Evolutionary conservation across 2,888 invertebrate genomes (phyloP), one percentile per base, ranked within the genome.

Genomic region (Melikaiella ostensackeni): DNA sequence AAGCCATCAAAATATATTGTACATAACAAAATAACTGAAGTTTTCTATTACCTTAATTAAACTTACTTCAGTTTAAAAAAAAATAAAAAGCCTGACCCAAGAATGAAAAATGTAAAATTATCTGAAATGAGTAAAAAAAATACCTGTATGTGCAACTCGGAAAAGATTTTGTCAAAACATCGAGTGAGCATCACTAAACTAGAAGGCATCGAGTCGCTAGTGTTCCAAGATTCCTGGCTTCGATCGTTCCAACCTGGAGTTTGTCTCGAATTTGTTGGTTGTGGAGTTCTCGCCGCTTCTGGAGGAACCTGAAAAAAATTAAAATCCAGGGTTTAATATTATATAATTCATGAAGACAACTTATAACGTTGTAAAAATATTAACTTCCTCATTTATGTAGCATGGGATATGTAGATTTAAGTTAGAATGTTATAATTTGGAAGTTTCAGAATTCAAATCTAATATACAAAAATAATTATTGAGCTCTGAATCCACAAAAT

Each of bases 141-240:
- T 82, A 93, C 93, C 89, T 92, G 92, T 63, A 93, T 87, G 84
- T 94, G 94, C 73, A 95, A 91, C 84, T 95, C 94, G n/a, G 93
- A 93, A 87, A 96, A 95, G 85, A 96, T 93, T 82, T 93, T 93
- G 86, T 95, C 94, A 84, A 96, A 96, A 81, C 95, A 95, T 81
- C 93, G 92, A 50, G 94, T 94, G 80, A 96, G 91, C 95, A 96
- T 96, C 75, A 93, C 91, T 63, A 91, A 85, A 84, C 89, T 91
- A 1, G 88, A 88, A 16, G 89, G 86, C 11, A 84, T 82, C 33
- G 87, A 82, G 8, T 90, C 89, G 4, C 83, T 80, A 11, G 86
- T 76, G 63, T 86, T 89, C 86, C 91, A 88, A 46, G 79, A 80
- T 16, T 90, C 88, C 79, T 88, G 89, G 82, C 77, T 84, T 77